These are phyloP conservation scores for Xerus inauris DNA, from an alignment of 2,113 vertebrate genomes.

Conservation along the genomic window DNA sequence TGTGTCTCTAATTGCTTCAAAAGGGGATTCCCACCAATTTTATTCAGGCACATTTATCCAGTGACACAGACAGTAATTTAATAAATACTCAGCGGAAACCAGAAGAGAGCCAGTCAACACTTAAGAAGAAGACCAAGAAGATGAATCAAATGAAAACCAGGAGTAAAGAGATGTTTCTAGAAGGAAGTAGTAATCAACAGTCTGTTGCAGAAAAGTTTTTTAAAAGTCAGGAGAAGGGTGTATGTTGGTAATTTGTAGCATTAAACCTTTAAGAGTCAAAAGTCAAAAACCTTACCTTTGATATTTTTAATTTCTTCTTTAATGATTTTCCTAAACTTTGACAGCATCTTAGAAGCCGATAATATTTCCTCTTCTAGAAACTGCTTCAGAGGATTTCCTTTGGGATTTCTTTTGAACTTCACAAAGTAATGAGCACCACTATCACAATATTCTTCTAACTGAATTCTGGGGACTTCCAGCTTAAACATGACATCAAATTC, in stretches of 20 bases:
- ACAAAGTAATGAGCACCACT: constrained; percentile 82
- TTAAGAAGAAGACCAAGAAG: background rate
- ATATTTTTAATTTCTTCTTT: constrained; percentile 80
- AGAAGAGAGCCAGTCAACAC: background rate
- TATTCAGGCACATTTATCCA: background rate
- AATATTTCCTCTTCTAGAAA: constrained; percentile 82
- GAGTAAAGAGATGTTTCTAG: background rate
- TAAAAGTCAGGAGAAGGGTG: background rate
- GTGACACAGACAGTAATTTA: background rate
- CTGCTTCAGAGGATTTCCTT: constrained; percentile 55
- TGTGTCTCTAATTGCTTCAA: background rate
- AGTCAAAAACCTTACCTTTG: constrained; percentile 79
- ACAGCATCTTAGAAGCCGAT: constrained; percentile 84
- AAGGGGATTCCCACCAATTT: background rate
- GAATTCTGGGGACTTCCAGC: constrained; percentile 78
- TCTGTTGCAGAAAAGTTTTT: background rate
- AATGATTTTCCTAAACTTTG: constrained; percentile 82
- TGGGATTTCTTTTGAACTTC: constrained; percentile 81
- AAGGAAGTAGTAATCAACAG: background rate
- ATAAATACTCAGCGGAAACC: background rate
- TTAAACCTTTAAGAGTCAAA: background rate
- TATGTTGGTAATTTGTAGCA: background rate
- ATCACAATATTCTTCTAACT: constrained; percentile 69
- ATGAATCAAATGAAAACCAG: background rate
- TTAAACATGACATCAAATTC: constrained; percentile 89